Evolutionary conservation across 2,888 invertebrate genomes (phyloP).

Genomic region (Rapana venosa): DNA sequence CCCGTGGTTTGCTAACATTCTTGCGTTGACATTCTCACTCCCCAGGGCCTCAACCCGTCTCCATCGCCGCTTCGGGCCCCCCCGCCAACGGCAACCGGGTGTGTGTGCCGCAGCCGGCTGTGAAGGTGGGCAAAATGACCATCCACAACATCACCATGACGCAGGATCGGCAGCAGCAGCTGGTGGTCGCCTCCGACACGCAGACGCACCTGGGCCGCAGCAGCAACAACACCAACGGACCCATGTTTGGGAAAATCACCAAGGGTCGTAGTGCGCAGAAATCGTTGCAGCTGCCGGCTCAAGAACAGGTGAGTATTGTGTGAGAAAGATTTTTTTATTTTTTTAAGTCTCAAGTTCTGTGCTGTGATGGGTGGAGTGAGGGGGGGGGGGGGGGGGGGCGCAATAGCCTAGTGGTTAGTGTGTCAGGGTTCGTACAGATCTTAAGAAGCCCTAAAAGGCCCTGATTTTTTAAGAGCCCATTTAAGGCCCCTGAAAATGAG

Average conservation of each 20-base stretch:
- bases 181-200: conserved; percentile 73
- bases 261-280: conserved; percentile 42
- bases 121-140: conserved; percentile 63
- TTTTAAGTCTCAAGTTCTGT: too few relatives aligned
- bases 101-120: conserved; percentile 58
- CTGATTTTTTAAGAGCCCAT: too few relatives aligned
- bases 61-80: background rate
- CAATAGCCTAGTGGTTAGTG: too few relatives aligned
- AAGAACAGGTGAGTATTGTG: too few relatives aligned
- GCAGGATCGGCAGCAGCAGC: conserved; percentile 69
- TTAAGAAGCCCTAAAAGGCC: too few relatives aligned
- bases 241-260: conserved; percentile 69
- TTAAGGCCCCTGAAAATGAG: too few relatives aligned
- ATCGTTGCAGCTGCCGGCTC: conserved; percentile 32
- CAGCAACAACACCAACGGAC: conserved; percentile 68
- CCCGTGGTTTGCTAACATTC: too few relatives aligned
- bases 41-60: background rate
- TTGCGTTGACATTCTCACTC: background rate
- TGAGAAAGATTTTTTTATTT: too few relatives aligned
- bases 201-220: conserved; percentile 69
- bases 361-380: too few relatives aligned
- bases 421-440: too few relatives aligned
- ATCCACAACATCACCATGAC: conserved; percentile 77
- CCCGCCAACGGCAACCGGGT: conserved; percentile 38
- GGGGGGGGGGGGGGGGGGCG: too few relatives aligned